phyloP scores from a whole-genome alignment of 2,888 invertebrate species.

The Craniophora ligustri region DNA sequence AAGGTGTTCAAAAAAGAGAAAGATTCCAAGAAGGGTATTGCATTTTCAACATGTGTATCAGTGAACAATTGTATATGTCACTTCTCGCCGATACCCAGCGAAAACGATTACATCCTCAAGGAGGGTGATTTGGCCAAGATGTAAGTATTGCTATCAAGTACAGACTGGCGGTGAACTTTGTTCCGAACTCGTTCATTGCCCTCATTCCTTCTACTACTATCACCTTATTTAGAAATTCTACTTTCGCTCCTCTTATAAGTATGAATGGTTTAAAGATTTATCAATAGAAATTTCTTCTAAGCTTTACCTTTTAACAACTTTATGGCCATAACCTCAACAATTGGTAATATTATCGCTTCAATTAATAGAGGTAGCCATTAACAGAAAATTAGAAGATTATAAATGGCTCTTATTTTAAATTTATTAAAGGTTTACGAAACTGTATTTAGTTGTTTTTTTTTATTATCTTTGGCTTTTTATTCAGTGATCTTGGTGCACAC shows the following conservation, averaged over 20 bases:
- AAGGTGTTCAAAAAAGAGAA: slow-evolving; percentile 99
- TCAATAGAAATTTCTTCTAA: neutral
- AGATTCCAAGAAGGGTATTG: slow-evolving; percentile 99
- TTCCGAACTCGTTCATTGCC: slow-evolving; percentile 8
- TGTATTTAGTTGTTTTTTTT: neutral
- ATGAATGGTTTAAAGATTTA: too few species aligned
- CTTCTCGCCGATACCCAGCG: slow-evolving; percentile 98
- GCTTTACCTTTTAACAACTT: neutral
- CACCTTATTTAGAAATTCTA: neutral
- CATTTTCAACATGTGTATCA: slow-evolving; percentile 99
- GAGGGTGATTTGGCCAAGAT: slow-evolving; percentile 99
- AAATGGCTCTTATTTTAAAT: too few species aligned
- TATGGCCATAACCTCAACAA: too few species aligned
- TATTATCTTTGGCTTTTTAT: slow-evolving; percentile 54
- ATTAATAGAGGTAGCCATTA: too few species aligned
- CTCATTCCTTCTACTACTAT: neutral
- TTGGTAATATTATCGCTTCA: too few species aligned
- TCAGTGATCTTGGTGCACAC: slow-evolving; percentile 98
- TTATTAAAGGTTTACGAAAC: too few species aligned
- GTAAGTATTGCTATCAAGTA: slow-evolving; percentile 90
- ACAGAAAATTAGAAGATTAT: too few species aligned
- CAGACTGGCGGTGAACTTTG: slow-evolving; percentile 23
- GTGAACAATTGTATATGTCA: slow-evolving; percentile 99
- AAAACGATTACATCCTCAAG: slow-evolving; percentile 95
- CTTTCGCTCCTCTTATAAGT: neutral